Percentiles rank a stretch among this genome's conserved stretches.
Conservation (phyloP, 2,113 vertebrate species). For the Percina caprodes region DNA sequence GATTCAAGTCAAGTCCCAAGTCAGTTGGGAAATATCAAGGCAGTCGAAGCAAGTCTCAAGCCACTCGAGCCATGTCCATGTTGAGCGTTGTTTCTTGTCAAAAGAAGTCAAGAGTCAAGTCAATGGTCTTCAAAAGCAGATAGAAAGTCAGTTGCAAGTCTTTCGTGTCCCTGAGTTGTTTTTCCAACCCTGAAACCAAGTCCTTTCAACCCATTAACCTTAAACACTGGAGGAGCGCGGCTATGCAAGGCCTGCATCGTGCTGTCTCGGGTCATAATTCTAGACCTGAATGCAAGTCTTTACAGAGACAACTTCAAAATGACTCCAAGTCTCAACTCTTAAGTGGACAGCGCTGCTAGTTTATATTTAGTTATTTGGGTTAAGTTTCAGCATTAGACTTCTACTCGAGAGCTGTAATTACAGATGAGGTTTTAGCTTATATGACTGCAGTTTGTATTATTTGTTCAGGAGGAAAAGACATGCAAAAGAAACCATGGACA, state of each 20-base stretch:
- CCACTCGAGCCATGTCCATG: background rate
- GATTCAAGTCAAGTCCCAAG: background rate
- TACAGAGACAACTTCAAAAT: background rate
- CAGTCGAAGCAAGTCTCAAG: background rate
- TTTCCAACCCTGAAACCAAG: background rate
- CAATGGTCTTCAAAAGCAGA: background rate
- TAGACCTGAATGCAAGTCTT: background rate
- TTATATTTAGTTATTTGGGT: slow-evolving; percentile 1
- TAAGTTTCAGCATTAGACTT: background rate
- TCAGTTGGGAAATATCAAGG: background rate
- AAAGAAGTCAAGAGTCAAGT: background rate
- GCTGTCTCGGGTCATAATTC: background rate
- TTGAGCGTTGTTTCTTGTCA: too few relatives aligned
- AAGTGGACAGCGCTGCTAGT: background rate
- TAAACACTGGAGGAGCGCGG: background rate
- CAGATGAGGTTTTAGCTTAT: background rate
- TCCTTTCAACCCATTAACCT: too few relatives aligned
- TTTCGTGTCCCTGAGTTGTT: background rate
- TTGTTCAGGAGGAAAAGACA: background rate
- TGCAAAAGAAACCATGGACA: background rate
- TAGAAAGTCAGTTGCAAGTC: background rate
- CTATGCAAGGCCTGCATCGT: too few relatives aligned
- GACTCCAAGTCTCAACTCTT: background rate
- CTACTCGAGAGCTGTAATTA: background rate
- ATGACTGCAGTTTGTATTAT: background rate